Conservation (phyloP, 2,113 vertebrate species). For the Grammomys surdaster region DNA sequence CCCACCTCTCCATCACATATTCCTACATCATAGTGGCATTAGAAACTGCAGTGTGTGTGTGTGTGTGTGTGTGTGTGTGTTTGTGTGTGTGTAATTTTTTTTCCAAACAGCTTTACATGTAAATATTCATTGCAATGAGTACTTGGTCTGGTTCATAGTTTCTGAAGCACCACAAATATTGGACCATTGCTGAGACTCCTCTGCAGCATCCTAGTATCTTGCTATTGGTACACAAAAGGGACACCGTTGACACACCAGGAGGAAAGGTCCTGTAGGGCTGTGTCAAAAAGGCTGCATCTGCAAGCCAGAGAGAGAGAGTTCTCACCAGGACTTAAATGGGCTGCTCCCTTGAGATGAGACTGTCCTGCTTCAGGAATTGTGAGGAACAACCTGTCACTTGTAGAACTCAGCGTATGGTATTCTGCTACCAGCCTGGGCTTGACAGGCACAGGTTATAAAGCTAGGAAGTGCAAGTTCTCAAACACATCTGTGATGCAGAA, state of each 20-base stretch:
- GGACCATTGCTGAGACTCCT: no score
- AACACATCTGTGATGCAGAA: background rate
- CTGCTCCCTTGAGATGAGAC: background rate
- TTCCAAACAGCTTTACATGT: no score
- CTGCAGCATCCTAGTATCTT: no score
- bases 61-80: no score
- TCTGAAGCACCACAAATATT: no score
- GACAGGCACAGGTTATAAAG: background rate
- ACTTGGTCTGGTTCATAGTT: no score
- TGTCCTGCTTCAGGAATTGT: background rate
- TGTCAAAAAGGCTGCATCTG: accelerated
- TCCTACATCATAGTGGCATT: no score
- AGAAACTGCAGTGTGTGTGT: no score
- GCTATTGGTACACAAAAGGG: background rate
- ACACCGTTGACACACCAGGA: no score
- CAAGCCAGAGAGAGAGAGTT: background rate
- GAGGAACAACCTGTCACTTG: background rate
- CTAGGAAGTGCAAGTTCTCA: background rate
- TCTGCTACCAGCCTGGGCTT: background rate
- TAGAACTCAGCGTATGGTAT: background rate
- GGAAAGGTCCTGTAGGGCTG: background rate
- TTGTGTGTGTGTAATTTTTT: no score
- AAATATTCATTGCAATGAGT: no score
- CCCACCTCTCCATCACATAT: no score
- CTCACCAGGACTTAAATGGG: background rate